A percentile compares a stretch with the other conserved stretches of the same genome.
These are phyloP conservation scores for Melangyna quadrimaculata DNA, from an alignment of 2,888 invertebrate species.

Conservation along the genomic window DNA sequence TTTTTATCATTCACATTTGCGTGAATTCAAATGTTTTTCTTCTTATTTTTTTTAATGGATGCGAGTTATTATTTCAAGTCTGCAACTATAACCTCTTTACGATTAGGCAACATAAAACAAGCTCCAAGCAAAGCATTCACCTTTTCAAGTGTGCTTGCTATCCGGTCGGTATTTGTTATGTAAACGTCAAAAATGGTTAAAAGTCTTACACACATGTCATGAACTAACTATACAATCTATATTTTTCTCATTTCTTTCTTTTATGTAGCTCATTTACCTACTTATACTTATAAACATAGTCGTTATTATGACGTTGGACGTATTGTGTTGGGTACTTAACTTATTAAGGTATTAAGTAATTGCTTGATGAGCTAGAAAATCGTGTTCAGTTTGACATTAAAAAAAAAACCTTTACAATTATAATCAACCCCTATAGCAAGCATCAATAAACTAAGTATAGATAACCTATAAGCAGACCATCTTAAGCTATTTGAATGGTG, in stretches of 20 bases:
- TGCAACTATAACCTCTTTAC: slow-evolving; percentile 1
- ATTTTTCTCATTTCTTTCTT: not conserved
- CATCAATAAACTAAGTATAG: not conserved
- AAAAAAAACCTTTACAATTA: not conserved
- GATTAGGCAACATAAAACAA: not conserved
- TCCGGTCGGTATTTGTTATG: slow-evolving; percentile 4
- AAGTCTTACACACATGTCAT: slow-evolving; percentile 16
- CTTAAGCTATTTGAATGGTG: not conserved
- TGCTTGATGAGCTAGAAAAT: slow-evolving; percentile 32
- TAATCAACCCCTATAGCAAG: not conserved
- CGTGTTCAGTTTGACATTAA: slow-evolving; percentile 6
- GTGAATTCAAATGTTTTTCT: not conserved
- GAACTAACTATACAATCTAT: slow-evolving; percentile 18
- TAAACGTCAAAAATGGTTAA: slow-evolving; percentile 20
- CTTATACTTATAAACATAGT: too few species aligned
- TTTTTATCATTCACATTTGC: slow-evolving; percentile 2
- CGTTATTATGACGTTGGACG: slow-evolving; percentile 15
- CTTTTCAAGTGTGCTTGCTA: not conserved
- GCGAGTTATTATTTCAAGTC: not conserved
- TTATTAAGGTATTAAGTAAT: slow-evolving; percentile 26
- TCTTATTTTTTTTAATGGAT: not conserved
- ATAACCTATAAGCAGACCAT: not conserved
- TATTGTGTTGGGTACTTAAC: not conserved
- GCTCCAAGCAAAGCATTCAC: slow-evolving; percentile 12
- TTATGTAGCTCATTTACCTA: slow-evolving; percentile 8